phyloP scores from a whole-genome alignment of 2,797 vertebrate genomes.

The Rhinichthys osculus region DNA sequence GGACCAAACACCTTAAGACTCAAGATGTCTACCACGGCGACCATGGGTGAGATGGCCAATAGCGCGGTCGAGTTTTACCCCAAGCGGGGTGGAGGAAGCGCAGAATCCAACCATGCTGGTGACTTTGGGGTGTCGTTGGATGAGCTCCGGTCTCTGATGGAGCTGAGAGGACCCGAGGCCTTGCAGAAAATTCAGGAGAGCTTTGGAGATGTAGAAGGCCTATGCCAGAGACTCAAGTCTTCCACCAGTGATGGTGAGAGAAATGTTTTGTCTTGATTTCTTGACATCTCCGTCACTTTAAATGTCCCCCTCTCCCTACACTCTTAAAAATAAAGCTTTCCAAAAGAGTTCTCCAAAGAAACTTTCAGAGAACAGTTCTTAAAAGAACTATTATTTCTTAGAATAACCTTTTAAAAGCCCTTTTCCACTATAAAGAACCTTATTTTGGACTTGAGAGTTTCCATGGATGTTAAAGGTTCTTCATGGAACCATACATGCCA shows the following conservation, averaged over 20 bases:
- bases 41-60: conserved; percentile 90
- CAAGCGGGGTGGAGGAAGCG: conserved; percentile 76
- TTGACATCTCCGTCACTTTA: neutral
- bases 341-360: neutral
- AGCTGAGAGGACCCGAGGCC: conserved; percentile 86
- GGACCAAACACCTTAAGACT: conserved; percentile 39
- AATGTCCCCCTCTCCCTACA: neutral
- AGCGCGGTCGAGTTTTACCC: conserved; percentile 90
- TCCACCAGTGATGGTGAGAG: conserved; percentile 85
- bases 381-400: neutral
- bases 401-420: neutral
- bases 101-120: conserved; percentile 80
- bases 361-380: neutral
- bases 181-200: conserved; percentile 88
- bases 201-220: conserved; percentile 84
- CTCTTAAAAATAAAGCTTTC: neutral
- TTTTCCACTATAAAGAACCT: neutral
- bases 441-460: neutral
- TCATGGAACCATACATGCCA: neutral
- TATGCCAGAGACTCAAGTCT: conserved; percentile 88
- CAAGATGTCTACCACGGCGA: conserved; percentile 78
- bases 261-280: conserved; percentile 23
- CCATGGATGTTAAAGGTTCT: neutral
- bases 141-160: conserved; percentile 90
- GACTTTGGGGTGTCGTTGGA: conserved; percentile 85